Evolutionary conservation across 1,140 invertebrate species (phyloP), one percentile per base, ranked within the genome.

Genomic region (Trachymyrmex cornetzi): DNA sequence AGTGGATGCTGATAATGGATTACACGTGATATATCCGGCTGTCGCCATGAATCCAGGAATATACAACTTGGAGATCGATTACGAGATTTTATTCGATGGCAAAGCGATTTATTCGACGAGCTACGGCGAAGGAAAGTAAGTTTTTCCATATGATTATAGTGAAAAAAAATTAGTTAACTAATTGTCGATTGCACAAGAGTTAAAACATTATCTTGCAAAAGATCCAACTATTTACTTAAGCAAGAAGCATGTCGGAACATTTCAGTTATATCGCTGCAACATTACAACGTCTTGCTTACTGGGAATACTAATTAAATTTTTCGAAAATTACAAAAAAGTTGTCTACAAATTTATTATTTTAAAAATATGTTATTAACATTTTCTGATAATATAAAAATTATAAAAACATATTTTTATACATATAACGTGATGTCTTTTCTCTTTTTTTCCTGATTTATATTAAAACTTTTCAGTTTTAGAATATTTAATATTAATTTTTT

Each of bases 51-150:
- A 64, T 5, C 9, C 61, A 11, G 94, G 94, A 48, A 77, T 69
- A 57, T 94, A 94, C 77, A 84, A 64, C 3, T 48, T 94, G 79
- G 91, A 93, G 81, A 91, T 94, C 27, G 82, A 91, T 67, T 94
- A 94, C 48, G 86, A 94, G 44, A 67, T 87, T 38, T 19, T 12
- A 0, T 71, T 92, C 6, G 87, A 92, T 30, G 85, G 80, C 16
- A 86, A 84, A 16, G 88, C 82, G 7, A 64, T 94, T 55, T 91
- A 89, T n/a, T 50, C 88, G 7, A 80, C 79, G 11, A 92, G 91
- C 85, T 91, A 85, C 19, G 69, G 3, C n/a, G 67, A 86, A 5
- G 59, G 48, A 64, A 82, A 19, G 89, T 90, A n/a, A 88, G 74
- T 59, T 75, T 30, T 74, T 9, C 22, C n/a, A 0, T 22, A 9